Percentiles rank a stretch among this genome's conserved stretches.
Conservation (phyloP, 1,140 invertebrate species). For the Penaeus indicus region DNA sequence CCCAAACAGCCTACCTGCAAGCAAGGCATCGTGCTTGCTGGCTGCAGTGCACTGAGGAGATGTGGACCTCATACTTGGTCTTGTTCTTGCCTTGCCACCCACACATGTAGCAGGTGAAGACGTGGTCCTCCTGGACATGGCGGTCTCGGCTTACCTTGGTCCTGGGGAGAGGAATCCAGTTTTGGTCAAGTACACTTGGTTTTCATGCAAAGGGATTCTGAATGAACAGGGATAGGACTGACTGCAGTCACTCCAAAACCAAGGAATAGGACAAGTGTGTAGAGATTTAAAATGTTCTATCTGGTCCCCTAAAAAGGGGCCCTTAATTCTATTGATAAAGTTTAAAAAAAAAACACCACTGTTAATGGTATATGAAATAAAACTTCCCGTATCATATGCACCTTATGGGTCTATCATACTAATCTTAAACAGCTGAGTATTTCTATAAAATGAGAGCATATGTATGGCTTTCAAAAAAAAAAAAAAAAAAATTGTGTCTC, state of each 20-base stretch:
- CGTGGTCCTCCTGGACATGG: constrained; percentile 46
- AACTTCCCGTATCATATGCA: too few species aligned
- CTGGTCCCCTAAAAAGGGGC: background rate
- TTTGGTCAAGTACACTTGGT: too few species aligned
- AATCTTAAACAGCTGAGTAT: too few species aligned
- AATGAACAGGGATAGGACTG: too few species aligned
- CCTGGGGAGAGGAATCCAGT: background rate
- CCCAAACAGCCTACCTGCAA: constrained; percentile 40
- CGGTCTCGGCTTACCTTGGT: constrained; percentile 44
- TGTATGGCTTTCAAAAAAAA: too few species aligned
- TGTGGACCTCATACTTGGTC: constrained; percentile 52
- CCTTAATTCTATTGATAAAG: too few species aligned
- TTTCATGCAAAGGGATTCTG: too few species aligned
- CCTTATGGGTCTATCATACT: too few species aligned
- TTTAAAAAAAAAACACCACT: too few species aligned
- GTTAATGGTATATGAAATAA: too few species aligned
- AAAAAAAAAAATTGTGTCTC: too few species aligned
- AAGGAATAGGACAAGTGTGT: background rate
- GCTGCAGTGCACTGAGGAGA: constrained; percentile 50
- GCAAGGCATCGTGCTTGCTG: constrained; percentile 48
- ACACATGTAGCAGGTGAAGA: constrained; percentile 51
- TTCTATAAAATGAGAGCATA: too few species aligned
- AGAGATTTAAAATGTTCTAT: background rate
- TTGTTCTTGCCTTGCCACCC: constrained; percentile 48
- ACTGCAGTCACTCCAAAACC: background rate